Evolutionary conservation across 2,113 vertebrate species (phyloP), one percentile per base, ranked within the genome.

Genomic region (Morone saxatilis): DNA sequence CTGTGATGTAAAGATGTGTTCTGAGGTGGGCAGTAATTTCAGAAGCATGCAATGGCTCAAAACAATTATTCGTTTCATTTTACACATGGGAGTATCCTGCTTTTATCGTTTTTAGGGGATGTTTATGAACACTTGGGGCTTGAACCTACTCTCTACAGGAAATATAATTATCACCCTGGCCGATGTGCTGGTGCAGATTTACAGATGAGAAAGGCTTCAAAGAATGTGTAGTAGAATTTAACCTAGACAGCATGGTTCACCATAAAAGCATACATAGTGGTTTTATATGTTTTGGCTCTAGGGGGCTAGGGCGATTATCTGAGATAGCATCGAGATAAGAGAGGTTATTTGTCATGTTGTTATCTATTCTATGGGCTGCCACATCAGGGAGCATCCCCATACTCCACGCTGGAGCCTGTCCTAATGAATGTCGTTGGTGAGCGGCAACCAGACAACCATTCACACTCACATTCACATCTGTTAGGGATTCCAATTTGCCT

Each of bases 291-390:
- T 71, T 72, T 69, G 61, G 40, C 67, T 76, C 22, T 7, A 13
- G 63, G 17, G 57, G 59, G 22, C 53, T 59, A 70, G 47, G 70
- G 60, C 74, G 31, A 83, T 83, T 20, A 77, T 73, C n/a, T 61
- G 85, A 71, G 25, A 43, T 19, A 19, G 31, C 40, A 12, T 40
- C 4, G 7, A 67, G 19, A 71, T 51, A 16, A 57, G 38, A 69
- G 43, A 59, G 2, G 31, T 36, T 51, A 83, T 79, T 40, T 45
- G 40, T 38, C 51, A 31, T 60, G 25, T 40, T 47, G n/a, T 56
- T 70, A 31, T 57, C n/a, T 67, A 56, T 85, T 65, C 19, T 10
- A 43, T 19, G 6, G 53, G 40, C 14, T 19, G 31, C 7, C 51
- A 80, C 41, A 47, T 47, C 43, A 36, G 36, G 17, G n/a, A 20